These are phyloP conservation scores for Athalia rosae DNA, from an alignment of 2,888 invertebrate species.

Conservation along the genomic window DNA sequence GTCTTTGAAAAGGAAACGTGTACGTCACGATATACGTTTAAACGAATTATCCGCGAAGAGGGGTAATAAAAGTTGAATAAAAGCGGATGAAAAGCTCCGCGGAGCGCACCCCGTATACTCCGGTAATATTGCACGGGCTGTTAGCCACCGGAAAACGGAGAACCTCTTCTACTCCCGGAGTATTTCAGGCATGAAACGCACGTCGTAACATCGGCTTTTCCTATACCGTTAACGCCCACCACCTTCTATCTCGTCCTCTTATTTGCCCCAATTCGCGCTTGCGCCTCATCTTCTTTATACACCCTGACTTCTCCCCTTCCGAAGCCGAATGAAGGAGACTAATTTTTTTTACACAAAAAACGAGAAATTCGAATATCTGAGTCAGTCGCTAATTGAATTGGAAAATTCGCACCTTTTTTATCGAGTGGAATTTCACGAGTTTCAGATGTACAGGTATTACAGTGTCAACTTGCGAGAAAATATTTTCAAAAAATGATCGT, in stretches of 20 bases:
- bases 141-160: constrained; percentile 55
- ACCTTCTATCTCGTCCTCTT: constrained; percentile 16
- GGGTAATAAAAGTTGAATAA: constrained; percentile 54
- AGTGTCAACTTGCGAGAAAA: no score
- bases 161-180: constrained; percentile 54
- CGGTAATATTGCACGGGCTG: constrained; percentile 69
- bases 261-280: constrained; percentile 31
- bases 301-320: neutral
- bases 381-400: neutral
- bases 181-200: constrained; percentile 70
- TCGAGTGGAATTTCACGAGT: no score
- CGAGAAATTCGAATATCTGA: no score
- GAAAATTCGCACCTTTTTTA: neutral
- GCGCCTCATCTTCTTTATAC: constrained; percentile 9
- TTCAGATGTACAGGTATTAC: no score
- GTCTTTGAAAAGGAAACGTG: no score
- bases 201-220: constrained; percentile 67
- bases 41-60: constrained; percentile 52
- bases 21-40: no score
- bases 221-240: constrained; percentile 30
- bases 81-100: constrained; percentile 46
- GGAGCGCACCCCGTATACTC: constrained; percentile 50
- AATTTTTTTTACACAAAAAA: neutral
- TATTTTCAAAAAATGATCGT: no score
- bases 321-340: neutral